Base-by-base conservation (phyloP, 2,113 vertebrate species). In the Desmodus rotundus region DNA sequence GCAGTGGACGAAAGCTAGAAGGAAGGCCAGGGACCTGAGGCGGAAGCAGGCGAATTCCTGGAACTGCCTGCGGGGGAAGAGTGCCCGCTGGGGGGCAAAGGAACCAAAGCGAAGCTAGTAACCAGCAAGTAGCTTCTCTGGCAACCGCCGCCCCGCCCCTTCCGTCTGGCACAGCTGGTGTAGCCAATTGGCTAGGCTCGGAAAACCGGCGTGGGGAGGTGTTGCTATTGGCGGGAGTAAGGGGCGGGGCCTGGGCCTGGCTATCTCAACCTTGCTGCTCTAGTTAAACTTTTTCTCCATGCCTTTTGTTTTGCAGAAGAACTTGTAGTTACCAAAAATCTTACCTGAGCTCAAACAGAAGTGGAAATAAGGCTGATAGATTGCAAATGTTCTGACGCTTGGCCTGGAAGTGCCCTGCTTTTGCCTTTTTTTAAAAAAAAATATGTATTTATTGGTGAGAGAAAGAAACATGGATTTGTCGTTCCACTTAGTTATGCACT, bases 101-200 rank as follows among this genome's bases (percentile, higher is more conserved):
- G 14, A 19, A 84, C 31, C 4, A 10, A 83, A 24, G 13, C 36
- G 0, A 2, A 13, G 24, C 70, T 94, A 16, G 94, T 74, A 91
- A 95, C 96, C 73, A 7, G 16, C 50, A 0, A 63, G 56, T 2
- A 52, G 97, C 95, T 97, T 96, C 97, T 73, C 20, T 96, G 89
- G 96, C 96, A 97, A 97, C 97, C 58, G 67, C 26, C 28, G 43
- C 16, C 73, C 74, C 74, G 83, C 97, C 93, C 72, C 67, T 81
- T 74, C 81, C 74, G 13, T 17, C 2, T 10, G 1, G 28, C 26
- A 28, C 45, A 11, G 43, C 24, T n/a, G 20, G 52, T 73, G 81
- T 76, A 52, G 84, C 90, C 28, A 7, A 95, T 96, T 96, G 94
- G 97, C 28, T 3, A 10, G 14, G 4, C 10, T 26, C 11, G 0